phyloP scores from a whole-genome alignment of 2,888 invertebrate genomes.

The Baronia brevicornis region DNA sequence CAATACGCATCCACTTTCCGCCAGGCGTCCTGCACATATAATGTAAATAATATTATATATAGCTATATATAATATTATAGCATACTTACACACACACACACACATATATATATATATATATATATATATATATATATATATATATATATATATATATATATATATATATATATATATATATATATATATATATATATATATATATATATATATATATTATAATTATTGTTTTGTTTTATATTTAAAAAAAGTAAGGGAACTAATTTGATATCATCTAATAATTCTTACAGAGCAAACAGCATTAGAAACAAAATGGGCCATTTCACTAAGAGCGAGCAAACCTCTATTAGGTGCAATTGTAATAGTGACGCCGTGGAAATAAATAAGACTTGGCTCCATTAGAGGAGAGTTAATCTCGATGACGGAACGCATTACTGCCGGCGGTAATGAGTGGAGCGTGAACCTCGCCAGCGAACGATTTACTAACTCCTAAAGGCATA shows the following conservation, averaged over 20 bases:
- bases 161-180: no score
- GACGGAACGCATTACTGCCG: constrained; percentile 68
- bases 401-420: constrained; percentile 69
- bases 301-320: constrained; percentile 62
- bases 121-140: no score
- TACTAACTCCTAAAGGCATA: constrained; percentile 63
- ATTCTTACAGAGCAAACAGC: constrained; percentile 42
- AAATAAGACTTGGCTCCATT: constrained; percentile 57
- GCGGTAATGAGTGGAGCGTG: constrained; percentile 66
- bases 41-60: no score
- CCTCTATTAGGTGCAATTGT: constrained; percentile 68
- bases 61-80: no score
- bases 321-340: constrained; percentile 70
- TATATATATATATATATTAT: no score
- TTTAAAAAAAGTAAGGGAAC: constrained; percentile 30
- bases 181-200: no score
- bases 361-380: constrained; percentile 64
- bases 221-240: no score
- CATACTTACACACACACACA: no score
- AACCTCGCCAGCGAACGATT: constrained; percentile 54
- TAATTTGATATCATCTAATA: constrained; percentile 38
- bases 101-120: no score
- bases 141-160: no score
- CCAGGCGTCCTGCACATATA: no score
- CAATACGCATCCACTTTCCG: no score